Evolutionary conservation across 2,888 invertebrate species (phyloP).

Genomic region (Hypselothyrea guttata): DNA sequence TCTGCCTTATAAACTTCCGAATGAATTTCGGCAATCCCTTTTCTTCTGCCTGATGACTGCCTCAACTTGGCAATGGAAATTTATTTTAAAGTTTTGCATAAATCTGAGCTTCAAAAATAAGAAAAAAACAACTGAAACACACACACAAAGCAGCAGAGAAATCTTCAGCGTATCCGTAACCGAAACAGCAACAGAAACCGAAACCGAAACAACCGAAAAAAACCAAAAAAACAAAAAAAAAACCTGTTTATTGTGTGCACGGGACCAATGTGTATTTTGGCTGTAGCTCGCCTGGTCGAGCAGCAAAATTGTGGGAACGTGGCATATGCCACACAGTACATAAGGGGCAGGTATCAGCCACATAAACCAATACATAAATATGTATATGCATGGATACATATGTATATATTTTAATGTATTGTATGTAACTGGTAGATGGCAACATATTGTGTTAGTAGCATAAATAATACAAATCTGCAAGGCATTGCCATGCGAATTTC

Average conservation of each 20-base stretch:
- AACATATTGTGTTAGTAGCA: conserved; percentile 48
- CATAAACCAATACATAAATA: not conserved
- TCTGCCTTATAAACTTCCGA: conserved; percentile 60
- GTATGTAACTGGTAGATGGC: conserved; percentile 13
- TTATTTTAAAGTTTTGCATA: conserved; percentile 60
- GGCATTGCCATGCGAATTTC: conserved; percentile 43
- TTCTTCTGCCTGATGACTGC: conserved; percentile 14
- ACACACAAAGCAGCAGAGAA: conserved; percentile 4
- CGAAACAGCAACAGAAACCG: conserved; percentile 15
- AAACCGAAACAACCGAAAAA: conserved; percentile 29
- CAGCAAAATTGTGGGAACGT: conserved; percentile 46
- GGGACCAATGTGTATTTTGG: conserved; percentile 43
- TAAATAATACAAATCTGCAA: conserved; percentile 57
- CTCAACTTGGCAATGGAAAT: conserved; percentile 49
- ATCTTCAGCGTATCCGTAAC: conserved; percentile 7
- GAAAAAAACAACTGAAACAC: not conserved
- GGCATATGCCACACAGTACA: conserved; percentile 41
- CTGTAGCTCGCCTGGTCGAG: conserved; percentile 17
- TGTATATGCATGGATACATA: not conserved
- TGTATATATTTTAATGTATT: too few species aligned
- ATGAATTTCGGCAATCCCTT: conserved; percentile 42
- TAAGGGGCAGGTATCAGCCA: conserved; percentile 29
- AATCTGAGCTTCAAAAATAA: conserved; percentile 39
- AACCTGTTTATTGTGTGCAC: conserved; percentile 17
- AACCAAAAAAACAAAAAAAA: conserved; percentile 24